Evolutionary conservation across 2,113 vertebrate genomes (phyloP).

Genomic region (Hemichromis elongatus): DNA sequence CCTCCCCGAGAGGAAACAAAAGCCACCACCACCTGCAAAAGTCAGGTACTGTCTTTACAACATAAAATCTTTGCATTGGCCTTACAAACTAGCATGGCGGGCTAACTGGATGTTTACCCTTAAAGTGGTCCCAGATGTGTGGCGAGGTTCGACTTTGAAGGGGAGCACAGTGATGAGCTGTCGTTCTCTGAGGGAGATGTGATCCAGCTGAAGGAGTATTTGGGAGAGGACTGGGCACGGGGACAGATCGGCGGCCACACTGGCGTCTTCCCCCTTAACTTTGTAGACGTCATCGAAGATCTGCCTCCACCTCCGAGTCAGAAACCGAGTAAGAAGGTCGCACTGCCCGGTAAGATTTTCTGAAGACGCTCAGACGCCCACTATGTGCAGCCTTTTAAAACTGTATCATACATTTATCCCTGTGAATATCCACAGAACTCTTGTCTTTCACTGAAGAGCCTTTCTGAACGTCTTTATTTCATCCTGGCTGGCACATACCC

Average conservation of each 20-base stretch:
- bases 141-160: constrained; percentile 89
- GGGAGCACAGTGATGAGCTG: constrained; percentile 85
- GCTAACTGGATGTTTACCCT: neutral
- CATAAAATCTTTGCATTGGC: neutral
- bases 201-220: constrained; percentile 82
- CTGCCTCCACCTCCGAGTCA: constrained; percentile 60
- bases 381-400: neutral
- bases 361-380: neutral
- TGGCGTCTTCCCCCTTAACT: constrained; percentile 91
- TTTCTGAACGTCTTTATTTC: neutral
- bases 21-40: constrained; percentile 32
- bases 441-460: neutral
- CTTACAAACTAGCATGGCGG: neutral
- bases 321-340: constrained; percentile 9
- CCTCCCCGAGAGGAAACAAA: constrained; percentile 61
- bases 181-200: constrained; percentile 88
- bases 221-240: constrained; percentile 88
- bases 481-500: neutral
- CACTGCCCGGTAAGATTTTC: constrained; percentile 58
- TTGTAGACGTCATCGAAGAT: constrained; percentile 87
- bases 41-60: constrained; percentile 67
- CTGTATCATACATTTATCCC: neutral
- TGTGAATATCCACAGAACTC: neutral
- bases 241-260: constrained; percentile 73
- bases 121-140: constrained; percentile 82